Conservation (phyloP, 23 tunicate species). For the Diplosoma virens region DNA sequence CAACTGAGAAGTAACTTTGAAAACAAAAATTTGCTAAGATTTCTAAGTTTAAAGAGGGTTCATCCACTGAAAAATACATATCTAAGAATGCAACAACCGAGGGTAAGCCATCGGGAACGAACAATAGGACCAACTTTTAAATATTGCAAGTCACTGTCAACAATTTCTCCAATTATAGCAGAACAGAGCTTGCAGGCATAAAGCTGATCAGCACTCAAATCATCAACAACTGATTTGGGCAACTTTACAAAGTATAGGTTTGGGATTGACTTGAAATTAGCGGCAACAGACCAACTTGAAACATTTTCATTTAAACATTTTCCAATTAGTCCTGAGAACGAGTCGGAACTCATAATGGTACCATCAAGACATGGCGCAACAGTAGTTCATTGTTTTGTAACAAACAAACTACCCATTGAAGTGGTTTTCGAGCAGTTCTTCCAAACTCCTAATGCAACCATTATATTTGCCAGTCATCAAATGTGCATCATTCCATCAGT, state of each 20-base stretch:
- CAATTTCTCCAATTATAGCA: neutral
- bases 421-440: neutral
- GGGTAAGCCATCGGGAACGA: neutral
- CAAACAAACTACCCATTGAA: conserved; percentile 12
- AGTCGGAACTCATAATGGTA: neutral
- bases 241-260: neutral
- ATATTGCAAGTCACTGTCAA: neutral
- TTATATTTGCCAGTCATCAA: conserved; percentile 8
- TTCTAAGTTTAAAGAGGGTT: neutral
- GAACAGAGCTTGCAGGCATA: neutral
- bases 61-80: neutral
- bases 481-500: neutral
- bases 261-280: neutral
- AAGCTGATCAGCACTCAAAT: neutral
- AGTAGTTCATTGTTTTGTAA: neutral
- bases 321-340: conserved; percentile 1
- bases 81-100: neutral
- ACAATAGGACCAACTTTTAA: neutral
- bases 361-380: conserved; percentile 12
- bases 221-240: conserved; percentile 9
- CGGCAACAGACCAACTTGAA: neutral
- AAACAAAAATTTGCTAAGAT: neutral
- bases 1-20: neutral
- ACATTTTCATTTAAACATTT: neutral
- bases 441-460: conserved; percentile 2